phyloP scores from a whole-genome alignment of 2,113 vertebrate species.

The Corythornis cristatus region DNA sequence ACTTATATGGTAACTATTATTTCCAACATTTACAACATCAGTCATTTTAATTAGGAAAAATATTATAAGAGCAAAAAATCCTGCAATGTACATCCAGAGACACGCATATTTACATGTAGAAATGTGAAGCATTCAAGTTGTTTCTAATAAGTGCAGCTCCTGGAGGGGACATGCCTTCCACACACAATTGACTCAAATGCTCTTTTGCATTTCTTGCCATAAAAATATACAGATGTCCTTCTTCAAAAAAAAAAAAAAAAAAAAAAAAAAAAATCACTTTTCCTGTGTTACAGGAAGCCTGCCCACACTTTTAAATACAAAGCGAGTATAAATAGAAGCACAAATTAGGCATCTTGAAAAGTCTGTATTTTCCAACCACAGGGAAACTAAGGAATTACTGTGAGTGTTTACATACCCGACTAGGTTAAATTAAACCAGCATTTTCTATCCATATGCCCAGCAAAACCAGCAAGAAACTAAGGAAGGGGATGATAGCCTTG shows the following conservation, averaged over 20 bases:
- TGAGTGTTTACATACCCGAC: not conserved
- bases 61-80: not conserved
- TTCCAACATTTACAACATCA: slow-evolving; percentile 44
- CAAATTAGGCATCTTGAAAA: slow-evolving; percentile 73
- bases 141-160: slow-evolving; percentile 53
- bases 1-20: slow-evolving; percentile 66
- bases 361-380: slow-evolving; percentile 73
- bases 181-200: slow-evolving; percentile 47
- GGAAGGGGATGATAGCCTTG: not conserved
- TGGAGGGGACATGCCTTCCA: slow-evolving; percentile 28
- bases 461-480: not conserved
- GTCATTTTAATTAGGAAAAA: slow-evolving; percentile 45
- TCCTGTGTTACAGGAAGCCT: slow-evolving; percentile 74
- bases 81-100: not conserved
- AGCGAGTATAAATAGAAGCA: slow-evolving; percentile 77
- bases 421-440: not conserved
- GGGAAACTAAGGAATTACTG: slow-evolving; percentile 56
- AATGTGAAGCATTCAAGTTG: slow-evolving; percentile 49
- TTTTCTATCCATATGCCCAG: not conserved
- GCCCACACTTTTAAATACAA: slow-evolving; percentile 75
- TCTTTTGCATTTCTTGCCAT: slow-evolving; percentile 20
- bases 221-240: slow-evolving; percentile 68
- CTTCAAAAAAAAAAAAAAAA: slow-evolving; percentile 34
- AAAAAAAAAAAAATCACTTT: slow-evolving; percentile 59
- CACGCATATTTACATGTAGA: not conserved